A percentile compares a stretch with the other conserved stretches of the same genome.
phyloP scores from a whole-genome alignment of 53 echinoderm and acorn worm species.

The Paracentrotus lividus region DNA sequence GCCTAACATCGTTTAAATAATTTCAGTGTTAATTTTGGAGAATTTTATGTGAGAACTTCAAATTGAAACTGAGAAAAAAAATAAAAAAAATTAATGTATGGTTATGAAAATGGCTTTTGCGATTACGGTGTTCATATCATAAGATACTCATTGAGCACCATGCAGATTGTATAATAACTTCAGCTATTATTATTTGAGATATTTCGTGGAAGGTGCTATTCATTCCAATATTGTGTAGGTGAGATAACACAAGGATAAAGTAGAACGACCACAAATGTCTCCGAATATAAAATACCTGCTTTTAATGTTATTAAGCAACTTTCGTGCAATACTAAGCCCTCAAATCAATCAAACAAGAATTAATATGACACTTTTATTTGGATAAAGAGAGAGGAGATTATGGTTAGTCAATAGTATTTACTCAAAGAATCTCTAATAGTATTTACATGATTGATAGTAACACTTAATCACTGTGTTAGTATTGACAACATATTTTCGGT shows the following conservation, averaged over 20 bases:
- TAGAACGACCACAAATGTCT: neutral
- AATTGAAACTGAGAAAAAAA: no score
- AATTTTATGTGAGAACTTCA: no score
- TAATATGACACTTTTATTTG: constrained; percentile 39
- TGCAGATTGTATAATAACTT: no score
- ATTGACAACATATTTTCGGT: neutral
- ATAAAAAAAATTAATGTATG: no score
- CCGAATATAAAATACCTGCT: neutral
- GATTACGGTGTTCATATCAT: no score
- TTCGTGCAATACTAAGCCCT: neutral
- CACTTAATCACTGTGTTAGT: constrained; percentile 6
- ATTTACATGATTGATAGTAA: neutral
- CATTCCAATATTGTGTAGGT: no score
- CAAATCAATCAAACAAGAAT: neutral
- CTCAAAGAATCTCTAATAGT: neutral
- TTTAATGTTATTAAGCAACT: neutral
- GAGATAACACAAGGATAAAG: neutral
- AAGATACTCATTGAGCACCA: no score
- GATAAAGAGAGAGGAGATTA: neutral
- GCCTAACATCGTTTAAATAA: no score
- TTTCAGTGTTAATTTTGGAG: no score
- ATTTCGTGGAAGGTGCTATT: no score
- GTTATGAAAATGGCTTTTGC: no score
- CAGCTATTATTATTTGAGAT: no score
- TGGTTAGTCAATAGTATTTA: neutral